A percentile compares a stretch with the other conserved stretches of the same genome.
Evolutionary conservation across 1,140 invertebrate genomes (phyloP).

Genomic region (Dryas iulia): DNA sequence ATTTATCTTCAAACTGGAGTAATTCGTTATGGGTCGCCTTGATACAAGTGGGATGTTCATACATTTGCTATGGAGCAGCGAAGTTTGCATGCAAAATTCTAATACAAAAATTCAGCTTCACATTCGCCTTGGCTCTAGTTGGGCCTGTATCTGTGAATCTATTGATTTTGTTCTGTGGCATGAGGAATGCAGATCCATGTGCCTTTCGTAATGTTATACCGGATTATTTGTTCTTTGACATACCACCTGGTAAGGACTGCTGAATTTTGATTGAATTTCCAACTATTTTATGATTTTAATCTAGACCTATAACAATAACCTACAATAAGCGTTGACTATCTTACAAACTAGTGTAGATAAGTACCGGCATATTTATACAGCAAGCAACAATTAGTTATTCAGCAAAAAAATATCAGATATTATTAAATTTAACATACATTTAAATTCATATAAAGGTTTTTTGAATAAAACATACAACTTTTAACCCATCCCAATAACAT

Average conservation of each 20-base stretch:
- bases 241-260: slow-evolving; percentile 84
- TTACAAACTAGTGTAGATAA: too few relatives aligned
- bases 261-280: too few relatives aligned
- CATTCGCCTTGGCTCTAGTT: slow-evolving; percentile 94
- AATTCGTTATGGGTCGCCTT: slow-evolving; percentile 89
- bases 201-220: slow-evolving; percentile 91
- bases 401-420: too few relatives aligned
- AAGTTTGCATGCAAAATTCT: slow-evolving; percentile 98
- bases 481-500: too few relatives aligned
- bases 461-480: too few relatives aligned
- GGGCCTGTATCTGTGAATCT: slow-evolving; percentile 94
- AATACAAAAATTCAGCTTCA: slow-evolving; percentile 97
- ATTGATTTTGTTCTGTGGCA: slow-evolving; percentile 92
- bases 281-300: too few relatives aligned
- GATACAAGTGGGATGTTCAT: slow-evolving; percentile 89
- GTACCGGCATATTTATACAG: too few relatives aligned
- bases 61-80: slow-evolving; percentile 92
- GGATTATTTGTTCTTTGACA: slow-evolving; percentile 94
- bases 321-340: too few relatives aligned
- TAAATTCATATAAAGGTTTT: too few relatives aligned
- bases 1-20: slow-evolving; percentile 82
- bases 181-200: slow-evolving; percentile 91
- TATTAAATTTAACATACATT: too few relatives aligned
- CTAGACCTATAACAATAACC: too few relatives aligned
- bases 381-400: too few relatives aligned